Evolutionary conservation across 2,797 vertebrate genomes (phyloP).

Genomic region (Pseudochirops cupreus): DNA sequence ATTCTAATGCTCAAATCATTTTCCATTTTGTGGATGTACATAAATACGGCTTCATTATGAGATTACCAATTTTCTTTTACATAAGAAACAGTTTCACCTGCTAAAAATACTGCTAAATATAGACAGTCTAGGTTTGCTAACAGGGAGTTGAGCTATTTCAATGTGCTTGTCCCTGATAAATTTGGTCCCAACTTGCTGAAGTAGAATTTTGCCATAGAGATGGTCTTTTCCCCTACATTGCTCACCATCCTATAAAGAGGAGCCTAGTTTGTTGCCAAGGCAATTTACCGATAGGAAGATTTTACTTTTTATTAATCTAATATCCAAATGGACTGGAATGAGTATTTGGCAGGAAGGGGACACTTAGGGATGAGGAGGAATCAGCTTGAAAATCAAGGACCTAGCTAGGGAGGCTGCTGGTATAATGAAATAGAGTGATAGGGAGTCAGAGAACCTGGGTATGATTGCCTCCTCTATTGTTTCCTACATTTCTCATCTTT

Average conservation of each 20-base stretch:
- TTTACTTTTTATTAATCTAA: not conserved
- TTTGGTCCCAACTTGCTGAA: not conserved
- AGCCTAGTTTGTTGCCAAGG: not conserved
- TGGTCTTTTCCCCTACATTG: not conserved
- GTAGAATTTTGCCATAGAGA: not conserved
- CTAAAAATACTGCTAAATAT: not conserved
- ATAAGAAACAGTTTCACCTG: not conserved
- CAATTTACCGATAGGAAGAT: not conserved
- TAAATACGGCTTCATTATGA: conserved; percentile 76
- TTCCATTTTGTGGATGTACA: conserved; percentile 69
- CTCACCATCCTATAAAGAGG: not conserved
- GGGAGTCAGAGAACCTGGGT: not conserved
- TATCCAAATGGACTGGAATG: not conserved
- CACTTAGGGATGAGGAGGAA: not conserved
- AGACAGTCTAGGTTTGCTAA: not conserved
- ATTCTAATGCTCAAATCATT: conserved; percentile 73
- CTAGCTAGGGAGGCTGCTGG: not conserved
- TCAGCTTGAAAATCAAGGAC: not conserved
- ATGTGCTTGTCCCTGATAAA: not conserved
- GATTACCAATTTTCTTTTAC: conserved; percentile 64
- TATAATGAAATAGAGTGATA: not conserved
- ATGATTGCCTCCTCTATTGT: not conserved
- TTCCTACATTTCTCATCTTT: not conserved
- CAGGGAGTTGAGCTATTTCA: not conserved
- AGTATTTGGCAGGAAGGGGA: not conserved